Base-by-base conservation (phyloP, 2,797 vertebrate species). In the Megalops cyprinoides region DNA sequence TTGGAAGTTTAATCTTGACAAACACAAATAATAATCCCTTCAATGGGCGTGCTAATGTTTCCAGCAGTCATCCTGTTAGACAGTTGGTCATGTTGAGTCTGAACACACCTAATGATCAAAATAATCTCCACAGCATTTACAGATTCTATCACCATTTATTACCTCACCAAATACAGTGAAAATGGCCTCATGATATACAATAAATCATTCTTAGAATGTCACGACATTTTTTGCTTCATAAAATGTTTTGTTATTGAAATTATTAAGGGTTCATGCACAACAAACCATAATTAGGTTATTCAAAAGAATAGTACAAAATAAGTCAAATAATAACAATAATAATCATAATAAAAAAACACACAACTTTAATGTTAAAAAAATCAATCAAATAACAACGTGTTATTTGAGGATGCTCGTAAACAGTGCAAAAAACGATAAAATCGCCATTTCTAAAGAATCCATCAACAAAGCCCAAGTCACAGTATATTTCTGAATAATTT, bases 91-190 rank as follows among this genome's bases (percentile, higher is more conserved):
- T 34, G 31, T 62, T 65, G 25, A 28, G 25, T 31, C 34, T 3
- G 5, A 65, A 65, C 34, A 34, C 60, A 15, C 65, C 31, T 65
- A 65, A 65, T 65, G 34, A 3, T 25, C 60, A 65, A 65, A 34
- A 65, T 65, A 65, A 65, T 34, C 60, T 9, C 25, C 9, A 65
- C 10, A 31, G 25, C 14, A 31, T 25, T 65, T 65, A 65, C 60
- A 65, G 60, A n/a, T 91, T 93, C 90, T 92, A 90, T 93, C 94
- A 97, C 96, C 94, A 95, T 98, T 91, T 96, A 96, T 97, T 97
- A 93, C 94, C 97, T 98, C 96, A 97, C 96, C 96, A 97, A 94
- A 93, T 97, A 97, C 96, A 97, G 96, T 97, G 96, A 97, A 97
- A 97, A 97, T 97, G 96, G 96, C 94, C 95, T 96, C 96, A 93